Evolutionary conservation across 37 sponge, comb jelly and placozoan species (phyloP), one percentile per base, ranked within the genome.

Genomic region (Theonella swinhoei): DNA sequence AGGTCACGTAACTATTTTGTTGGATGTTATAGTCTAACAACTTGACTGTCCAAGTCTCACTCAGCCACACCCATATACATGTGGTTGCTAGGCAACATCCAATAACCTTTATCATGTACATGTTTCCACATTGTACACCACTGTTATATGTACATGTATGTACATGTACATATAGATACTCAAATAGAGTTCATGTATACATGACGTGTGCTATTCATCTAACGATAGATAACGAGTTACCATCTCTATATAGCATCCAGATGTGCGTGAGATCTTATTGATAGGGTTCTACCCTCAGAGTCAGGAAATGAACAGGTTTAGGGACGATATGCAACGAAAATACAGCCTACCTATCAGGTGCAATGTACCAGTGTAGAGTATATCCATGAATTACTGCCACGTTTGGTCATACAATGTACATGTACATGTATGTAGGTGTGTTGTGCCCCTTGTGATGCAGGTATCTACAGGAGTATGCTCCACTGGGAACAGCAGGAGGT

Each of bases 401-500:
- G 36, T 30, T 76, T 1, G 23, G 47, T 39, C 2, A 28, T 47
- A 3, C 29, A 26, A 30, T 78, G 63, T 78, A 37, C 64, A 35
- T 78, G 61, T 76, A 62, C 62, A 28, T 76, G 78, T 76, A 30
- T 61, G 32, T n/a, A 29, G 24, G 34, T 72, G 73, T 72, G 34
- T 7, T 34, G 39, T 11, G 73, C 30, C 22, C 14, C 7, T 33
- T 35, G 24, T 66, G 39, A 9, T 23, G 33, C 72, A 94, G 98
- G 71, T 99, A 99, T 70, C 88, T 99, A 0, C 99, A 99, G 76
- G 99, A 99, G 81, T 95, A 95, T 80, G 76, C 74, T 37, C 95
- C 95, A 31, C 81, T 99, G 40, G 97, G 99, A 0, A 99, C 99
- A 35, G 99, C 89, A 8, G 99, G 99, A 40, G 99, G 99, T 0